A percentile compares a stretch with the other conserved stretches of the same genome.
These are phyloP conservation scores for Tethya wilhelma DNA, from an alignment of 37 sponge, comb jelly and placozoan genomes.

Conservation along the genomic window DNA sequence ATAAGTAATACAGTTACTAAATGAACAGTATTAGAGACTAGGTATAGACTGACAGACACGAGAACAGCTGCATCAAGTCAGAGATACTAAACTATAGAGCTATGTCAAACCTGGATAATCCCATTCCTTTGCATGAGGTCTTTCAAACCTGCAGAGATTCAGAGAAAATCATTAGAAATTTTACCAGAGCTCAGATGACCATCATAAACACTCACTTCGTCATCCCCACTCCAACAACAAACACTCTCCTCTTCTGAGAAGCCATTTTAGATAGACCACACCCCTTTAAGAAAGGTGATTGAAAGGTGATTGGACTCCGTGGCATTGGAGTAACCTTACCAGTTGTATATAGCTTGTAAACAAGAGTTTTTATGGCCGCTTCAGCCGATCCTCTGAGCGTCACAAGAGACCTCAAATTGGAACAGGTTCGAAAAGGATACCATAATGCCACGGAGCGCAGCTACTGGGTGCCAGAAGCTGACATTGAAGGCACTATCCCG, in stretches of 20 bases:
- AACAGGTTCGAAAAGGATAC: conserved; percentile 62
- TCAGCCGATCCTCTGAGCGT: no score
- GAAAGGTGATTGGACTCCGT: no score
- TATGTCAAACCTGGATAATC: conserved; percentile 69
- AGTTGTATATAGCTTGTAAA: no score
- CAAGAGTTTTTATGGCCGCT: no score
- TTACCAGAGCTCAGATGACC: not conserved
- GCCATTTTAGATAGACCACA: not conserved
- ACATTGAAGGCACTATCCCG: conserved; percentile 78
- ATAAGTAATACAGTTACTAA: not conserved
- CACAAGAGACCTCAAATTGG: no score
- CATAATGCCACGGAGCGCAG: conserved; percentile 57
- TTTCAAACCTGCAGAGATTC: conserved; percentile 59
- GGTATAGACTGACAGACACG: not conserved
- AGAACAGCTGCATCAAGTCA: not conserved
- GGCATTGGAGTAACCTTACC: no score
- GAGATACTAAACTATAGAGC: not conserved
- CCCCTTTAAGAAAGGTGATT: no score
- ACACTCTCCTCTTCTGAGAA: not conserved
- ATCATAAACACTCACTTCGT: conserved; percentile 48
- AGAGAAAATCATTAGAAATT: not conserved
- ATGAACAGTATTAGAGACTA: not conserved
- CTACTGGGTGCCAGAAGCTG: conserved; percentile 75
- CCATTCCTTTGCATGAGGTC: conserved; percentile 60
- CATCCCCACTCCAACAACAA: conserved; percentile 72